Percentiles rank a stretch among this genome's conserved stretches.
Evolutionary conservation across 2,888 invertebrate genomes (phyloP).

Genomic region (Limnephilus marmoratus): DNA sequence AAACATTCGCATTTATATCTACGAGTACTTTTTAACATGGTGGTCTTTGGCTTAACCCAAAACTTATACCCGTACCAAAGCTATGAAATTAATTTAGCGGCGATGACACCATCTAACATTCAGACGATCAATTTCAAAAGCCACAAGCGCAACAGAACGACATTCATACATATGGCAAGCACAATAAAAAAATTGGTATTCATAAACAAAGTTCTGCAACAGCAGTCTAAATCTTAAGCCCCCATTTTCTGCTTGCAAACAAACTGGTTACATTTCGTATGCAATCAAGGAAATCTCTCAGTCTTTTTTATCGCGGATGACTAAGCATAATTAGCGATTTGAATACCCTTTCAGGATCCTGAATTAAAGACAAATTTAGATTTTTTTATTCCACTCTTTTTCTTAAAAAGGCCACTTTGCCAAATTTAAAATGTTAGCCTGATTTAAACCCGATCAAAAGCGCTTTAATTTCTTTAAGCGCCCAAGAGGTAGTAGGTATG

Average conservation of each 20-base stretch:
- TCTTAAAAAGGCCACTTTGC: not conserved
- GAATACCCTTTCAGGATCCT: not conserved
- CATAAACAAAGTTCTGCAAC: not conserved
- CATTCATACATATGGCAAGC: not conserved
- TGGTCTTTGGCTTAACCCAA: not conserved
- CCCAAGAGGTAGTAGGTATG: not conserved
- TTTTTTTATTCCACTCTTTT: not conserved
- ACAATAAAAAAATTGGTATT: not conserved
- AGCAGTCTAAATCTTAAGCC: not conserved
- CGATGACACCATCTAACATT: not conserved
- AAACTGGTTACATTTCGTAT: not conserved
- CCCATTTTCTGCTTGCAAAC: not conserved
- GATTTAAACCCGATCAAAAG: not conserved
- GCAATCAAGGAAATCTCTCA: not conserved
- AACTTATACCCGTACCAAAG: not conserved
- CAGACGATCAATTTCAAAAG: not conserved
- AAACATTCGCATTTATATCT: constrained; percentile 68
- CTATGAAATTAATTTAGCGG: not conserved
- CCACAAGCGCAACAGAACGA: not conserved
- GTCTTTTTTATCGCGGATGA: not conserved
- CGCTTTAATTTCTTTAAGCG: not conserved
- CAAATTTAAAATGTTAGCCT: not conserved
- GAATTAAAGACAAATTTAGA: not conserved
- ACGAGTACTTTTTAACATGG: not conserved
- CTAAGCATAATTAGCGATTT: not conserved